Evolutionary conservation across 2,888 invertebrate species (phyloP), one percentile per base, ranked within the genome.

Genomic region (Adineta ricciae): DNA sequence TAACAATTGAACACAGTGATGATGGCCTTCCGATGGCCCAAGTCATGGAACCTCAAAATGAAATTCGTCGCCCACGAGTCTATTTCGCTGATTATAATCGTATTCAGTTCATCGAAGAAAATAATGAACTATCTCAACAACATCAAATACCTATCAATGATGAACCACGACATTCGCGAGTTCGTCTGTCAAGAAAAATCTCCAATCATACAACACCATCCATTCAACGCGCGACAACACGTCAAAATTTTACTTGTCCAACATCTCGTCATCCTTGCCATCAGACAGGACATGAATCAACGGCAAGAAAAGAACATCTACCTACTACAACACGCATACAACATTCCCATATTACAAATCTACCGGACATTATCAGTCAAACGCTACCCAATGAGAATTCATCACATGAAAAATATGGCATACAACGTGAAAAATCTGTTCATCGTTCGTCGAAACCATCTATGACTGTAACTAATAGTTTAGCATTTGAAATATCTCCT

Each of bases 1-100:
- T 36, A 16, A 36, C 64, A 32, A 2, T 32, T 24, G 32, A 19
- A 16, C 4, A 32, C 32, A 7, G 9, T 32, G 32, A 64, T 32
- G 32, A 64, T 7, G 5, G 14, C 5, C 64, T 32, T 78, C 41
- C 24, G 9, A 11, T 41, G 24, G 2, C 78, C 14, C n/a, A 41
- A 41, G 11, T 24, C 2, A 4, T n/a, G 24, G 41, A n/a, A 78
- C 78, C 24, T 1, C 78, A 38, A 41, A 41, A 19, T 78, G 78
- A 78, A n/a, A 38, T 41, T 78, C 78, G 78, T 41, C 78, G 78
- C 14, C 78, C 78, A 41, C 78, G 78, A 38, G 78, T 78, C 9
- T 78, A 78, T 78, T 78, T 78, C n/a, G 41, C 78, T 41, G 78
- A 78, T 78, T 78, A 36, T 78, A 78, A 78, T 78, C 38, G 41